Percentiles rank a stretch among this genome's conserved stretches.
phyloP scores from a whole-genome alignment of 2,113 vertebrate genomes.

The Tympanuchus pallidicinctus region DNA sequence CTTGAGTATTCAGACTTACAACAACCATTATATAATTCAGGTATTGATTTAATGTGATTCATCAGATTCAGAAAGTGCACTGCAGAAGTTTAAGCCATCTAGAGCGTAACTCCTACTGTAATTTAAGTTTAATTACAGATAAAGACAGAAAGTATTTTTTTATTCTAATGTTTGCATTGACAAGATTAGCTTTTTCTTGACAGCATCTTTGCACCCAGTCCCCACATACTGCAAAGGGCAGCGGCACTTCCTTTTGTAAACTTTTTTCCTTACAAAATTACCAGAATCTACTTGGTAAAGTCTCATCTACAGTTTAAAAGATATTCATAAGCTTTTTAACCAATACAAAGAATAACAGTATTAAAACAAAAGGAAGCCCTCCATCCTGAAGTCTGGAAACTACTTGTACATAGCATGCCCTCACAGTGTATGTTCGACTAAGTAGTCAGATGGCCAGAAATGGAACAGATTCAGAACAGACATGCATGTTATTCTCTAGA shows the following conservation, averaged over 20 bases:
- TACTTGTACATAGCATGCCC: background rate
- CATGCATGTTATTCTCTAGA: background rate
- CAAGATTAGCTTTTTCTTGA: background rate
- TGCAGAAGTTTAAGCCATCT: slow-evolving; percentile 20
- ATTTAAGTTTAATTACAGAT: slow-evolving; percentile 1
- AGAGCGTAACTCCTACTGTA: background rate
- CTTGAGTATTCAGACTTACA: background rate
- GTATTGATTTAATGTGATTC: slow-evolving; percentile 19
- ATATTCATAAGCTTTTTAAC: background rate
- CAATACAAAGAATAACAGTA: background rate
- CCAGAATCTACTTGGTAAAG: background rate
- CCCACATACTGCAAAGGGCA: background rate
- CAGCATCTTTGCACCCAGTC: background rate
- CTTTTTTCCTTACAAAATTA: background rate
- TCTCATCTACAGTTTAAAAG: background rate
- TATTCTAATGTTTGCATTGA: background rate
- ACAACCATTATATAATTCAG: background rate
- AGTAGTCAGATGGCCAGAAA: background rate
- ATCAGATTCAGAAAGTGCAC: background rate
- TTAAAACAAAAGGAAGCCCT: background rate
- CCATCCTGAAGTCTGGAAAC: background rate
- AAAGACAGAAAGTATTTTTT: slow-evolving; percentile 11
- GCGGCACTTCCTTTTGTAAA: background rate
- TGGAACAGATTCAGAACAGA: background rate
- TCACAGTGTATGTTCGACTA: background rate